These are phyloP conservation scores for Drosophila leonis DNA, from an alignment of 2,888 invertebrate species.

Conservation along the genomic window DNA sequence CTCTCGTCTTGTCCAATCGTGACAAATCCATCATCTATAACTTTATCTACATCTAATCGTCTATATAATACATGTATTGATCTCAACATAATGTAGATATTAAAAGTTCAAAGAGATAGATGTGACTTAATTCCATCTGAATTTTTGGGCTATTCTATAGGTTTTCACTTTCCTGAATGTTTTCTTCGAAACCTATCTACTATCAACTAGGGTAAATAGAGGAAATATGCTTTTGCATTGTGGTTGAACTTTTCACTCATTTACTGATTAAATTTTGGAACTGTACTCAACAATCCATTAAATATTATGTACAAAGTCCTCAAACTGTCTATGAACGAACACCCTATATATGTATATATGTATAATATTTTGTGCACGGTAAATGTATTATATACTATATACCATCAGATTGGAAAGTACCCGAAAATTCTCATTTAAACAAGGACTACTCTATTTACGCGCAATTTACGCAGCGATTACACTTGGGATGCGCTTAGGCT, in stretches of 20 bases:
- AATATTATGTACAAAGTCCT: constrained; percentile 1
- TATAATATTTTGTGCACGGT: too few relatives aligned
- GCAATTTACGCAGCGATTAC: too few relatives aligned
- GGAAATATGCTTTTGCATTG: background rate
- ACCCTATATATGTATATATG: background rate
- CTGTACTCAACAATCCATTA: background rate
- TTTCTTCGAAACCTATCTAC: background rate
- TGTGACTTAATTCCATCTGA: background rate
- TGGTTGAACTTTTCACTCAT: background rate
- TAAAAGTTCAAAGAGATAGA: background rate
- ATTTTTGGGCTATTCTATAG: background rate
- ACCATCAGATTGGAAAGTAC: too few relatives aligned
- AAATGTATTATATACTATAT: too few relatives aligned
- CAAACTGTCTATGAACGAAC: background rate
- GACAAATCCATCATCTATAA: too few relatives aligned
- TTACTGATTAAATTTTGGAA: background rate
- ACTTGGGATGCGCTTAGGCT: too few relatives aligned
- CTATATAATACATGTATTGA: too few relatives aligned
- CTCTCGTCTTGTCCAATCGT: background rate
- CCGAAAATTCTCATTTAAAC: too few relatives aligned
- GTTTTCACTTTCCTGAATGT: background rate
- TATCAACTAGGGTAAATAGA: background rate
- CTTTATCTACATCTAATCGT: background rate
- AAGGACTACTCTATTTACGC: too few relatives aligned
- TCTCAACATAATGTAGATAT: background rate